Evolutionary conservation across 2,888 invertebrate species (phyloP), one percentile per base, ranked within the genome.

Genomic region (Chirona hameri): DNA sequence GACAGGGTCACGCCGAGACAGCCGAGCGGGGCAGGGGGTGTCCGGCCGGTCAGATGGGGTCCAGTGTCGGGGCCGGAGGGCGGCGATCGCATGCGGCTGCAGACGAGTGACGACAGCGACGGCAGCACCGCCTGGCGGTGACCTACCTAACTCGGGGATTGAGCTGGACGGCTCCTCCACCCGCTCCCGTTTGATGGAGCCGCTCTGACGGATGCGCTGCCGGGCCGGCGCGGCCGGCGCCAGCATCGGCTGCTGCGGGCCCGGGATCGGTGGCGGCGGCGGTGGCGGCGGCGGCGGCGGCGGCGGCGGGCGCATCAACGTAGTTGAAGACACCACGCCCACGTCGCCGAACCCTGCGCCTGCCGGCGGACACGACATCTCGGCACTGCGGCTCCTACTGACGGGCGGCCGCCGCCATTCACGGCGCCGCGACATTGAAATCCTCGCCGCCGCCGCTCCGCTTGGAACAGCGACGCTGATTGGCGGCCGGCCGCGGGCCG

Each of bases 141-240:
- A 90, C 94, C 93, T 88, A 95, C 95, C 95, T 90, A 95, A 91
- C 91, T 95, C 95, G 85, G 95, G 95, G 88, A 95, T 95, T 86
- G 95, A 95, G 90, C 94, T 94, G 86, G 94, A 93, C 21, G 95
- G 94, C 88, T 95, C 94, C 89, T 95, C 95, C 88, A 80, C 80
- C 18, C 80, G 80, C 52, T 80, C 80, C 52, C 80, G 52, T 29
- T 80, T 80, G 80, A 80, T 80, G 52, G 80, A 55, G 21, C 80
- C 80, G 80, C 80, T 80, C 80, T 80, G 80, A 7, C 80, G 52
- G 52, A 80, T 80, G 29, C 80, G 52, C 24, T n/a, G 80, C 12
- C 80, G 48, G 27, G 52, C 27, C 80, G 80, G 80, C 48, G 48
- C 52, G 15, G 27, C 27, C 52, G 80, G 80, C 14, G 80, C 80